A percentile compares a stretch with the other conserved stretches of the same genome.
These are phyloP conservation scores for Xanthia togata DNA, from an alignment of 2,888 invertebrate species.

Conservation along the genomic window DNA sequence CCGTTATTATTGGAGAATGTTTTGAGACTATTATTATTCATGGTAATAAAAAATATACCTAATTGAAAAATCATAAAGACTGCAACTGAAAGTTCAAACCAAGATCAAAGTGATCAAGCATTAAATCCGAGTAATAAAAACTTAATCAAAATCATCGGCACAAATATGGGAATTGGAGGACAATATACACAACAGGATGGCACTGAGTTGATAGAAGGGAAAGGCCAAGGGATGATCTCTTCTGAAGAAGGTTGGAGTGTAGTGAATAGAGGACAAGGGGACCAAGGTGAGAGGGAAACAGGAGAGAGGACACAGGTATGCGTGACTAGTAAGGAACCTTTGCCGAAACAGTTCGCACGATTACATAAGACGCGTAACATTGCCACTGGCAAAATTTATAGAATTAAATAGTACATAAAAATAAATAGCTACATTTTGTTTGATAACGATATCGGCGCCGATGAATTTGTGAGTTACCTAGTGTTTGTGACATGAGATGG, in stretches of 20 bases:
- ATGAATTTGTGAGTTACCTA: background rate
- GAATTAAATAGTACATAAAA: background rate
- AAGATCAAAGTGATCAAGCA: background rate
- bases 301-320: background rate
- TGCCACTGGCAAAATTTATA: background rate
- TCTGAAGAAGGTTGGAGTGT: background rate
- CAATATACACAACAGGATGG: background rate
- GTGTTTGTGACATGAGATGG: background rate
- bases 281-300: background rate
- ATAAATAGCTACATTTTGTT: background rate
- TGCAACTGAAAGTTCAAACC: background rate
- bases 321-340: background rate
- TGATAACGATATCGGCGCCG: background rate
- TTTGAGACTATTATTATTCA: conserved; percentile 31
- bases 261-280: background rate
- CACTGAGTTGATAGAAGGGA: background rate
- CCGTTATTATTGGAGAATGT: conserved; percentile 34
- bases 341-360: background rate
- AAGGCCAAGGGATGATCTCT: background rate
- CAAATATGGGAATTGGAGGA: background rate
- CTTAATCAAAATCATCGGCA: background rate
- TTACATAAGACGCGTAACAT: background rate
- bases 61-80: background rate
- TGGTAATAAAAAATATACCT: background rate
- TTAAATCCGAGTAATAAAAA: background rate